phyloP scores from a whole-genome alignment of 1,140 invertebrate genomes.

The Euglossa dilemma region DNA sequence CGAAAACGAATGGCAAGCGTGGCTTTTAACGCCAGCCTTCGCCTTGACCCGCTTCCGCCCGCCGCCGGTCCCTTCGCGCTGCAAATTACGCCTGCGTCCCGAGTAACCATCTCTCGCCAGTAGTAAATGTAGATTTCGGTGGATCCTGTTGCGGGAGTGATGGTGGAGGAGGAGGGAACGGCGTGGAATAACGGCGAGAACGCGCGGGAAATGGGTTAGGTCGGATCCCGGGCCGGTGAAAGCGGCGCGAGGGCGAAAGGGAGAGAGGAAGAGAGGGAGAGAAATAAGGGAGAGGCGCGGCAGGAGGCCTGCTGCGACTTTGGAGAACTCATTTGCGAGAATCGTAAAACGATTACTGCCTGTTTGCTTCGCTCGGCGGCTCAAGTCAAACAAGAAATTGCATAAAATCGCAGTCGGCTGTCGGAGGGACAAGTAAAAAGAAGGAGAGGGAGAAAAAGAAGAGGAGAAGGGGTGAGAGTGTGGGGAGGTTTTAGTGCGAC shows the following conservation, averaged over 20 bases:
- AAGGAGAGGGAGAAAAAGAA: neutral
- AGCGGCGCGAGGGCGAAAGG: neutral
- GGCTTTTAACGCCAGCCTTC: neutral
- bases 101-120: neutral
- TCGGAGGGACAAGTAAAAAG: constrained; percentile 27
- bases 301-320: constrained; percentile 66
- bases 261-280: neutral
- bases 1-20: constrained; percentile 12
- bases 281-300: constrained; percentile 30
- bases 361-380: constrained; percentile 64
- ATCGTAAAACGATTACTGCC: constrained; percentile 74
- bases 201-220: neutral
- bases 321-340: constrained; percentile 74
- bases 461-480: neutral
- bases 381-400: constrained; percentile 69
- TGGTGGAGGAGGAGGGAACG: no score
- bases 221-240: neutral
- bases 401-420: constrained; percentile 54
- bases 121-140: no score
- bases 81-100: neutral
- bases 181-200: neutral
- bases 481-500: neutral
- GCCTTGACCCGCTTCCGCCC: neutral
- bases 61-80: neutral
- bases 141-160: no score